Evolutionary conservation across 2,888 invertebrate genomes (phyloP).

Genomic region (Stenichneumon culpator): DNA sequence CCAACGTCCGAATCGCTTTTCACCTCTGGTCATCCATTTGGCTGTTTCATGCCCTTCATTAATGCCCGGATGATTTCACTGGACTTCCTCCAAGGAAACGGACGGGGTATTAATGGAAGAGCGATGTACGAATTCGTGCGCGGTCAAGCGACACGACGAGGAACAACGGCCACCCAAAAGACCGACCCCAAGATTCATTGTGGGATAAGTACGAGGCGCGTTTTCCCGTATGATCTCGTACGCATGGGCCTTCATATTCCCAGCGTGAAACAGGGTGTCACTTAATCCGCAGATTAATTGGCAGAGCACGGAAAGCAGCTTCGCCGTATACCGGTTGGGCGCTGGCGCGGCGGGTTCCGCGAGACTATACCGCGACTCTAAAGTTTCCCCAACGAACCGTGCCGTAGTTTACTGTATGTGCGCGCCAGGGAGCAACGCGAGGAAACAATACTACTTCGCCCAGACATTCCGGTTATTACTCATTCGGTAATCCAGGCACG

Average conservation of each 20-base stretch:
- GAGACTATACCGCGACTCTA: slow-evolving; percentile 44
- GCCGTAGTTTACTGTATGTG: slow-evolving; percentile 39
- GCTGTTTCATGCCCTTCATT: background rate
- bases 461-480: slow-evolving; percentile 82
- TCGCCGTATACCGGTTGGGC: slow-evolving; percentile 22
- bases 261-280: slow-evolving; percentile 61
- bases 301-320: slow-evolving; percentile 68
- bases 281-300: slow-evolving; percentile 77
- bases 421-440: slow-evolving; percentile 43
- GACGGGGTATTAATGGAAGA: too few relatives aligned
- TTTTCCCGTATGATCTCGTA: slow-evolving; percentile 53
- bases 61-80: too few relatives aligned
- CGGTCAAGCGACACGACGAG: too few relatives aligned
- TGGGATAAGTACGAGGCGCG: slow-evolving; percentile 38
- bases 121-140: too few relatives aligned
- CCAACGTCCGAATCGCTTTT: slow-evolving; percentile 21
- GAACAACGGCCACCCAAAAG: background rate
- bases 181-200: background rate
- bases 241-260: slow-evolving; percentile 53
- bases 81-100: too few relatives aligned
- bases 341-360: slow-evolving; percentile 22
- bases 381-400: slow-evolving; percentile 61
- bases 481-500: slow-evolving; percentile 83
- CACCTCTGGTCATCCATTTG: background rate
- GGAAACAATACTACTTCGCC: slow-evolving; percentile 71